These are phyloP conservation scores for Lutjanus erythropterus DNA, from an alignment of 2,113 vertebrate species.

Conservation along the genomic window DNA sequence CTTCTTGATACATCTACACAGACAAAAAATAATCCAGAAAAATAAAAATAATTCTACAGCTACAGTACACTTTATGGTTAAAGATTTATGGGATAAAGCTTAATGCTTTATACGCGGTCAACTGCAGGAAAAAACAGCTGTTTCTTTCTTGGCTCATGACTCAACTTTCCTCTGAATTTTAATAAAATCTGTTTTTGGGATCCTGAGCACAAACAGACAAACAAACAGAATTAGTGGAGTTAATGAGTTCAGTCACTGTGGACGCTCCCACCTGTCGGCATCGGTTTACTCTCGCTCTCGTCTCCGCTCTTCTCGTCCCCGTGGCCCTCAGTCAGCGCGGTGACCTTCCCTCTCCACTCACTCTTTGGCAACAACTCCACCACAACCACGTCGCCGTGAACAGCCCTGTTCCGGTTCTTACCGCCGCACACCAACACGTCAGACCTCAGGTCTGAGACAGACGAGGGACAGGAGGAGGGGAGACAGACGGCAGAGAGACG, in stretches of 20 bases:
- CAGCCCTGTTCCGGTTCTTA: conserved; percentile 92
- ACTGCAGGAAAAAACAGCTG: no score
- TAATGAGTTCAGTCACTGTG: not conserved
- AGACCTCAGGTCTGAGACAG: conserved; percentile 88
- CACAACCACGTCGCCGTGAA: conserved; percentile 91
- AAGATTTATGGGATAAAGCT: no score
- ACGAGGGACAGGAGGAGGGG: accelerated
- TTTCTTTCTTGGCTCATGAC: not conserved
- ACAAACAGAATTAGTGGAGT: not conserved
- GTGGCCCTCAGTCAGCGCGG: conserved; percentile 88
- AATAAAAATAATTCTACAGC: no score
- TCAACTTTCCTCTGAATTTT: no score
- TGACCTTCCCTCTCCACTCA: conserved; percentile 91
- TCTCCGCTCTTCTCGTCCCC: conserved; percentile 85
- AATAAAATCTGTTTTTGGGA: not conserved
- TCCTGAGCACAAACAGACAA: not conserved
- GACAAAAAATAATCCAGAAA: no score
- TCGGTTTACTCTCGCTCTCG: conserved; percentile 85
- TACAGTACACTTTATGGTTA: no score
- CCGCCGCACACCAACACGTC: conserved; percentile 89
- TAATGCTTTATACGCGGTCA: no score
- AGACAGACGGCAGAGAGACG: not conserved
- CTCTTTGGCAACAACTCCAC: conserved; percentile 89
- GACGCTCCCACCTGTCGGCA: conserved; percentile 90
- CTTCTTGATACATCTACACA: no score